Percentiles rank a stretch among this genome's conserved stretches.
Evolutionary conservation across 2,113 vertebrate species (phyloP).

Genomic region (Burhinus oedicnemus): DNA sequence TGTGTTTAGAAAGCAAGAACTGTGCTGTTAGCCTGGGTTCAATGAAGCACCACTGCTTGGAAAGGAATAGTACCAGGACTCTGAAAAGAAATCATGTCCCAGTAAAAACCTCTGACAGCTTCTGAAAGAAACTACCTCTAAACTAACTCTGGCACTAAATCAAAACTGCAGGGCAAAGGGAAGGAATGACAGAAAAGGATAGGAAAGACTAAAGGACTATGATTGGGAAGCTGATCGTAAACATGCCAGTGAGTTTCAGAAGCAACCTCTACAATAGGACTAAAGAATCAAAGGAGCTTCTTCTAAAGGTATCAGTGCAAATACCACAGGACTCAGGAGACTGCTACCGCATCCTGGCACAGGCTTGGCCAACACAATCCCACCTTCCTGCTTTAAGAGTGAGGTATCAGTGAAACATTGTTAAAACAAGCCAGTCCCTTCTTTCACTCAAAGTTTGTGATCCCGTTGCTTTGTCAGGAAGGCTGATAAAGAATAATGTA

Average conservation of each 20-base stretch:
- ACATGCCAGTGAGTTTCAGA: not conserved
- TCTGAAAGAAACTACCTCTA: not conserved
- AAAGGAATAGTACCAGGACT: not conserved
- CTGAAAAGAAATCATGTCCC: not conserved
- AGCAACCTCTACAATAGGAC: not conserved
- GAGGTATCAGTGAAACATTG: not conserved
- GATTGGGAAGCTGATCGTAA: not conserved
- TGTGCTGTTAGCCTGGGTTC: not conserved
- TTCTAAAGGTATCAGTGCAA: not conserved
- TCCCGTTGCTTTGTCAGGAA: not conserved
- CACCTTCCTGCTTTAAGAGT: not conserved
- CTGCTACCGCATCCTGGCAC: not conserved
- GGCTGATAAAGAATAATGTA: not conserved
- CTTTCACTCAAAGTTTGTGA: not conserved
- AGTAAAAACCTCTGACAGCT: not conserved
- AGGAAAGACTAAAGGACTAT: not conserved
- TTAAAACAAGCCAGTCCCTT: conserved; percentile 1
- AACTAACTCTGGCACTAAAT: not conserved
- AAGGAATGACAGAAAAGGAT: not conserved
- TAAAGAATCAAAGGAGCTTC: not conserved
- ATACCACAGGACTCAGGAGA: not conserved
- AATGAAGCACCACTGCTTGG: not conserved
- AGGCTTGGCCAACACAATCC: not conserved
- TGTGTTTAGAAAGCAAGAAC: not conserved
- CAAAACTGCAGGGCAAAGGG: not conserved